Base-by-base conservation (phyloP, 2,797 vertebrate genomes). In the Hippoglossus hippoglossus region DNA sequence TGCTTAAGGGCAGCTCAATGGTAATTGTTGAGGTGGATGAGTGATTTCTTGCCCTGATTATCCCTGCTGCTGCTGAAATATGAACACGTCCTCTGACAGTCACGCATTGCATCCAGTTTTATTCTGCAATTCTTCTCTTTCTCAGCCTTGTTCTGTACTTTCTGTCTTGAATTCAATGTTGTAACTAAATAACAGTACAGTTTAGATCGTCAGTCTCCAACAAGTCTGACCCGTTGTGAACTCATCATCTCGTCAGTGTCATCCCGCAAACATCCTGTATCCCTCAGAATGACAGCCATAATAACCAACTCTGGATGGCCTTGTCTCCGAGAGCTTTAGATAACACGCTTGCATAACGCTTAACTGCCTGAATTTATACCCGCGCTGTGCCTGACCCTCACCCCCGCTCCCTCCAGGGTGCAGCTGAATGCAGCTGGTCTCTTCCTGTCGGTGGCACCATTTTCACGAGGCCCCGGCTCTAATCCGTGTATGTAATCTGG, bases 401-500 rank as follows among this genome's bases (percentile, higher is more conserved):
- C 81, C 82, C 82, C 89, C 41, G 69, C 77, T 87, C 44, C 79
- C 86, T 87, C 70, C 79, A 54, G 82, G 84, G 67, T 75, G 65
- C 73, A 71, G 78, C 79, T 63, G 64, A 82, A 60, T 75, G 67
- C 80, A 81, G 84, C 83, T 81, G 73, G 77, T 84, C 78, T 55
- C 49, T 73, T 86, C 79, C 84, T 81, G 68, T 80, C 54, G 68
- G 77, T 83, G 75, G 74, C 84, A 82, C 80, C 76, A 58, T 79
- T 90, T 87, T 54, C 77, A 75, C 58, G 73, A 67, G 72, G 64
- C 75, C 67, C 60, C 19, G 3, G 64, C 84, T 86, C 80, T 93
- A 92, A 93, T 93, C 92, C 87, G 41, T 25, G 69, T 53, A 73
- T 87, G 87, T 90, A 90, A 93, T 93, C 92, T 86, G 85, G 81